phyloP scores from a whole-genome alignment of 2,888 invertebrate genomes.

The Rapana venosa region DNA sequence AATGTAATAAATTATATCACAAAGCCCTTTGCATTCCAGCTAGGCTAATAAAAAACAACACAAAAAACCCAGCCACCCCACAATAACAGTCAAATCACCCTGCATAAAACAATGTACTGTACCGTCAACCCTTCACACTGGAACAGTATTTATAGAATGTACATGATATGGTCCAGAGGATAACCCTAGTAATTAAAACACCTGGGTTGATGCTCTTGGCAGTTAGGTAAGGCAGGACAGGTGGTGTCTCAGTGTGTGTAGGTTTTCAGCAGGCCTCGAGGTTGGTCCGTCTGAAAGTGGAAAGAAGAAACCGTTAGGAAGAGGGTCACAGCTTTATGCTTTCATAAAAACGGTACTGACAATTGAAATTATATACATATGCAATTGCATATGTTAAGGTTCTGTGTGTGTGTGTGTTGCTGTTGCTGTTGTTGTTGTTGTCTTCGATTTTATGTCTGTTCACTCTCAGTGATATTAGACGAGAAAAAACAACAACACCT shows the following conservation, averaged over 20 bases:
- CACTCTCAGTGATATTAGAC: too few relatives aligned
- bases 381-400: too few relatives aligned
- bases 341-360: too few relatives aligned
- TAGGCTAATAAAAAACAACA: neutral
- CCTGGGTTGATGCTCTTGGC: too few relatives aligned
- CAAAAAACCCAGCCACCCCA: neutral
- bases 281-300: constrained; percentile 65
- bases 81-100: neutral
- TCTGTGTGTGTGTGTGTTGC: too few relatives aligned
- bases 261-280: constrained; percentile 65
- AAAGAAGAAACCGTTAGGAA: constrained; percentile 23
- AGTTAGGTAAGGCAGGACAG: too few relatives aligned
- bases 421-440: too few relatives aligned
- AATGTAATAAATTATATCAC: neutral
- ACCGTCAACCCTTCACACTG: neutral
- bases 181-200: too few relatives aligned
- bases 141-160: neutral
- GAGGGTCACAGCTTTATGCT: too few relatives aligned
- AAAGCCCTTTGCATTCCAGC: neutral
- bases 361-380: too few relatives aligned
- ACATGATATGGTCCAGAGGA: neutral
- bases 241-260: constrained; percentile 50
- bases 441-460: too few relatives aligned
- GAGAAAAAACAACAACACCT: too few relatives aligned
- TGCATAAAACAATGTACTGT: neutral